Base-by-base conservation (phyloP, 1,140 invertebrate species). In the Patella vulgata region DNA sequence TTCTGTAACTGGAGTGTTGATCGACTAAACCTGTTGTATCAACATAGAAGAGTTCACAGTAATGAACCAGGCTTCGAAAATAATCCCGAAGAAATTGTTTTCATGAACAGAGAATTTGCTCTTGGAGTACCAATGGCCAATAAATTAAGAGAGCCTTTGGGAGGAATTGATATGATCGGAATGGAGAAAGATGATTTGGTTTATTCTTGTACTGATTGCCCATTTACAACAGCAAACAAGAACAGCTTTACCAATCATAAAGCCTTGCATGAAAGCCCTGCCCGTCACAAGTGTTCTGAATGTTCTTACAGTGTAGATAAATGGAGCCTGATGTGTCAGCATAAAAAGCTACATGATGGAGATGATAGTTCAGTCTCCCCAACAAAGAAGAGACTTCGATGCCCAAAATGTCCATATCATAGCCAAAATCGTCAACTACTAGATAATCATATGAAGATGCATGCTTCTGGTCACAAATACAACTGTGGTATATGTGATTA, bases 1-100 rank as follows among this genome's bases (percentile, higher is more conserved):
- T 77, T 66, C 59, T 82, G 80, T 62, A 76, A 80, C 61, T 81
- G 79, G 79, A 81, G 77, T 59, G 69, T 74, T 42, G 72, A 80
- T 47, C 54, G 73, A 47, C 63, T 80, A 5, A 75, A 73, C 31
- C 60, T 79, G 11, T 44, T 82, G 42, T 72, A 74, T 46, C 72
- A 79, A 31, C 80, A 82, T 56, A 70, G 80, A 19, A 71, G 68
- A 59, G 74, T 82, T 14, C 80, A 82, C 51, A 40, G 55, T 19
- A 56, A 61, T 40, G 73, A 78, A 48, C 44, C 65, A 0, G 66
- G 52, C 14, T 82, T 68, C 47, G 59, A 70, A 40, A 44, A 59
- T 8, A 68, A 61, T 27, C 75, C 71, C n/a, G 71, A 71, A 19
- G 77, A 79, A 23, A 72, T 73, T 46, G 67, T 71, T 0, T 78